A percentile compares a stretch with the other conserved stretches of the same genome.
phyloP scores from a whole-genome alignment of 2,797 vertebrate genomes.

The Lepus oiostolus region DNA sequence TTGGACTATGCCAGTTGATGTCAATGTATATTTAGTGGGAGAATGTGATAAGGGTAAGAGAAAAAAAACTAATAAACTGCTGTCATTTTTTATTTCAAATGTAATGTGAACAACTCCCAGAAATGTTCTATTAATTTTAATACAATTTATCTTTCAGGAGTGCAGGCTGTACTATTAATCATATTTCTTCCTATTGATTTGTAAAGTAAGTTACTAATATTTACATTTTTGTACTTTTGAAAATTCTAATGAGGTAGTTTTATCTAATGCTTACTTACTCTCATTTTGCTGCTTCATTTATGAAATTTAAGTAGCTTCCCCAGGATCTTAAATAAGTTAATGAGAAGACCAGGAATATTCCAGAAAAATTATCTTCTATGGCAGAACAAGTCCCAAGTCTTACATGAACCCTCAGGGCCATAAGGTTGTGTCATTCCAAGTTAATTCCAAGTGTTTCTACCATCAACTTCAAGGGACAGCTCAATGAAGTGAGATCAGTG shows the following conservation, averaged over 20 bases:
- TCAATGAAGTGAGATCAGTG: background rate
- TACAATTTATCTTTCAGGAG: background rate
- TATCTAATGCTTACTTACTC: background rate
- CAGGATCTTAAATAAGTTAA: background rate
- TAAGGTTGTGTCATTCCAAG: background rate
- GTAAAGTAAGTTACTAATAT: background rate
- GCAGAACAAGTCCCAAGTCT: background rate
- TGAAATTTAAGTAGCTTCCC: background rate
- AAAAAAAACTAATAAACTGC: background rate
- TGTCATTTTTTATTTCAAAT: constrained; percentile 44
- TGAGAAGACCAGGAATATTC: background rate
- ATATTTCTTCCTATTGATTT: background rate
- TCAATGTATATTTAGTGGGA: background rate
- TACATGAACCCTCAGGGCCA: background rate
- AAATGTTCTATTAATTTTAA: constrained; percentile 1
- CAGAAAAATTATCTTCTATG: background rate
- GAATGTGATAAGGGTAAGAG: background rate
- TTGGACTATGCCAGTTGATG: background rate
- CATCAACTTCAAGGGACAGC: background rate
- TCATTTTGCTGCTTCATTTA: background rate
- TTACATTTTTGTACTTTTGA: constrained; percentile 7
- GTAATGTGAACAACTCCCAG: background rate
- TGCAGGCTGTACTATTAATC: background rate
- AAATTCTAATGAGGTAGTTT: background rate
- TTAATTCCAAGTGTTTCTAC: background rate